These are phyloP conservation scores for Trogon surrucura DNA, from an alignment of 2,113 vertebrate species.

Conservation along the genomic window DNA sequence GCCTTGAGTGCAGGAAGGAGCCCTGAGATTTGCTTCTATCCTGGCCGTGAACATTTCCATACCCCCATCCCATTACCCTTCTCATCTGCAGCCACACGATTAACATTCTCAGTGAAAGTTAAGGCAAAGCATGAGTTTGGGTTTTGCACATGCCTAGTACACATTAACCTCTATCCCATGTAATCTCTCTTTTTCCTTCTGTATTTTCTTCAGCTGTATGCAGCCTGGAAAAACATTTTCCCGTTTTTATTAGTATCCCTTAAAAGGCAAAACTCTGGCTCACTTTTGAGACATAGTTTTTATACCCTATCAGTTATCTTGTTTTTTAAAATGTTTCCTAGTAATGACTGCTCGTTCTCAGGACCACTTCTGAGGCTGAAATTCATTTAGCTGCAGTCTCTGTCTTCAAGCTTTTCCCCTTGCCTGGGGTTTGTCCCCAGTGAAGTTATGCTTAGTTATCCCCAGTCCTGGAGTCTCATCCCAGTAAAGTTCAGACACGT, in stretches of 20 bases:
- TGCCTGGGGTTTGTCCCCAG: slow-evolving; percentile 3
- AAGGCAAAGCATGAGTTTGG: not conserved
- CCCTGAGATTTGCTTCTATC: slow-evolving; percentile 20
- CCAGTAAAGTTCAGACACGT: not conserved
- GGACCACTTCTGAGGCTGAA: not conserved
- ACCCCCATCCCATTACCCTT: not conserved
- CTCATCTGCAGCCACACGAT: slow-evolving; percentile 33
- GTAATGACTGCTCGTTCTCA: not conserved
- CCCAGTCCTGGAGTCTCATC: not conserved
- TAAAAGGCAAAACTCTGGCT: not conserved
- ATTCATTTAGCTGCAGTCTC: not conserved
- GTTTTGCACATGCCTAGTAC: not conserved
- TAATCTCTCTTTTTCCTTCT: not conserved
- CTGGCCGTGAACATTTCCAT: slow-evolving; percentile 19
- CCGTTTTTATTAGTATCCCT: not conserved
- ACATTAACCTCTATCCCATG: not conserved
- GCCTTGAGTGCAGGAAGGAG: slow-evolving; percentile 7
- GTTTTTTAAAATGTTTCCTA: not conserved
- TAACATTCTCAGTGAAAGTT: slow-evolving; percentile 28
- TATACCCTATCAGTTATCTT: accelerated
- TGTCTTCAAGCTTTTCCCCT: not conserved
- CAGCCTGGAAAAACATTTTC: not conserved
- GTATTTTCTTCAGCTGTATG: not conserved
- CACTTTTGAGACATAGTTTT: not conserved
- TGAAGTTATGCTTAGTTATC: not conserved